Evolutionary conservation across 2,113 vertebrate species (phyloP).

Genomic region (Acanthochromis polyacanthus): DNA sequence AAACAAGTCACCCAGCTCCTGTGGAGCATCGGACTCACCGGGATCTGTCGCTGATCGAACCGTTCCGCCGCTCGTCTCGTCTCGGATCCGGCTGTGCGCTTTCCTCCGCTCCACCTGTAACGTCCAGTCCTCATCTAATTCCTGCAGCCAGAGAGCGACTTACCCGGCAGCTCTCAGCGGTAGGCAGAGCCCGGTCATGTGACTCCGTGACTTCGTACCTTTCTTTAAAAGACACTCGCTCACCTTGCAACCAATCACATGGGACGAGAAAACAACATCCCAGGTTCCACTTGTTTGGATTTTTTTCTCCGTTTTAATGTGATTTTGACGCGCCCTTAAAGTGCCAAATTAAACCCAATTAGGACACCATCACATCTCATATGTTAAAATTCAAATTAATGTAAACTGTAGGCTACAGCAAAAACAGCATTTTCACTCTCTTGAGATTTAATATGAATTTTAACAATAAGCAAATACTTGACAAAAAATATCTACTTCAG

Average conservation of each 20-base stretch:
- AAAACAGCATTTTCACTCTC: not conserved
- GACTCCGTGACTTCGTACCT: conserved; percentile 54
- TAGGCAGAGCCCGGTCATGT: conserved; percentile 52
- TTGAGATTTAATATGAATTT: not conserved
- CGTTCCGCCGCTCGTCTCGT: not conserved
- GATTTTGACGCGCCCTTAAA: no score
- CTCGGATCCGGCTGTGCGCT: not conserved
- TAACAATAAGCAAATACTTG: not conserved
- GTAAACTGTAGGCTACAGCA: no score
- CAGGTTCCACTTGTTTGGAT: not conserved
- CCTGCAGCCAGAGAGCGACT: conserved; percentile 49
- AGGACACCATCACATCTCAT: no score
- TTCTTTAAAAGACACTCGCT: conserved; percentile 1
- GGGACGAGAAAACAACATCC: not conserved
- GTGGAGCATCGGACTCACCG: conserved; percentile 39
- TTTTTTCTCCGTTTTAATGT: not conserved
- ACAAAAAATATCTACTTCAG: not conserved
- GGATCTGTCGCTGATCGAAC: not conserved
- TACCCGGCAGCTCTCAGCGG: not conserved
- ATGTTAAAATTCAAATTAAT: no score
- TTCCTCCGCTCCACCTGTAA: conserved; percentile 66
- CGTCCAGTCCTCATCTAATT: conserved; percentile 34
- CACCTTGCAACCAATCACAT: conserved; percentile 18
- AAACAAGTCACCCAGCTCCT: not conserved
- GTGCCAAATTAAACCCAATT: no score